Evolutionary conservation across 2,797 vertebrate species (phyloP), one percentile per base, ranked within the genome.

Genomic region (Decapterus maruadsi): DNA sequence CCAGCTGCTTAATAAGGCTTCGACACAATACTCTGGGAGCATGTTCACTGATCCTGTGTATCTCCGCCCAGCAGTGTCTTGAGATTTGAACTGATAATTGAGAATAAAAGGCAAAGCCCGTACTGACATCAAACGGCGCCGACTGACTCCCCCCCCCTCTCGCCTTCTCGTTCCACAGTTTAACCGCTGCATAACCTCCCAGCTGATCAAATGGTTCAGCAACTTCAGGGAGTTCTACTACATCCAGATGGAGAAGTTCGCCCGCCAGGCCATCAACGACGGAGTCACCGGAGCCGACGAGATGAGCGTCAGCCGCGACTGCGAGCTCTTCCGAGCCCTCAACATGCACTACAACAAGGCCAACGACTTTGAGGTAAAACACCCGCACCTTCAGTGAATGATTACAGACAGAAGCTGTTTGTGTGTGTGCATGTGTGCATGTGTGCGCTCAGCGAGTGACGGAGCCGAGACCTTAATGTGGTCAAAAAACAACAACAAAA

Each of bases 261-360:
- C 98, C 0, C 96, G 98, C 26, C 97, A 99, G 95, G 89, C 97
- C 94, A 99, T 99, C 95, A 98, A 98, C 68, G 98, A 99, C 20
- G 98, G 98, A 8, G 95, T 96, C 91, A 97, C 97, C 0, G 97
- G 97, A 56, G 93, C 90, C 7, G 98, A 99, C 79, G 98, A 99
- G 90, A 84, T 99, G 92, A 96, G 94, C 80, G 98, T 99, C 90
- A 99, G 97, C 94, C 97, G 98, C 75, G 98, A 99, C 94, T 97
- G 97, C 80, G 98, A 99, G 95, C 97, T 99, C 77, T 99, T 97
- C 95, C 94, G 98, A 22, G 98, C 97, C 89, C 96, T 99, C 90
- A 99, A 99, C 96, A 99, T 99, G 98, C 98, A 99, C 96, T 99
- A 99, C 96, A 99, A 99, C 95, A 99, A 99, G 95, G 97, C 98